phyloP scores from a whole-genome alignment of 2,113 vertebrate genomes.

The Cyprinodon tularosa region DNA sequence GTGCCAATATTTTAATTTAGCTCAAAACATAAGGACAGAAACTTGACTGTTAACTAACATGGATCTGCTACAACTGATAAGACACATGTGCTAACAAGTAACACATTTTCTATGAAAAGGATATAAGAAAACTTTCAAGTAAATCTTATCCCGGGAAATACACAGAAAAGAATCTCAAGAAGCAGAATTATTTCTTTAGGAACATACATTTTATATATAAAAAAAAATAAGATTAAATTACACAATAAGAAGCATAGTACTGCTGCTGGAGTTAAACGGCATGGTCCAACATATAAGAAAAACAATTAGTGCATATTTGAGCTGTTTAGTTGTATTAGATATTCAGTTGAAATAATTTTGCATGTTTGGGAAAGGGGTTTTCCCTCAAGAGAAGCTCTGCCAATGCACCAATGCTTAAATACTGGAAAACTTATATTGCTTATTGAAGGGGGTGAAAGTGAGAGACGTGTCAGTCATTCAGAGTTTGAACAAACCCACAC shows the following conservation, averaged over 20 bases:
- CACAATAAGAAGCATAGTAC: not conserved
- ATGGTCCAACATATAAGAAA: not conserved
- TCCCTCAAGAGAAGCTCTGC: not conserved
- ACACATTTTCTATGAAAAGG: not conserved
- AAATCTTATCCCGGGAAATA: not conserved
- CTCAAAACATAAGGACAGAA: not conserved
- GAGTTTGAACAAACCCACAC: not conserved
- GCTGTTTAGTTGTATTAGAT: not conserved
- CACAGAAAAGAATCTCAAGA: not conserved
- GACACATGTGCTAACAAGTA: not conserved
- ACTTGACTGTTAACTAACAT: not conserved
- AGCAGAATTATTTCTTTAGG: not conserved
- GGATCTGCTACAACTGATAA: not conserved
- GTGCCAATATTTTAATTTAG: not conserved
- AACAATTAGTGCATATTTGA: not conserved
- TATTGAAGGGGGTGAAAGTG: not conserved
- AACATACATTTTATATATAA: not conserved
- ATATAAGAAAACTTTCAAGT: not conserved
- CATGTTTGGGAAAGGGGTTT: not conserved
- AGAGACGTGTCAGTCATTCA: slow-evolving; percentile 17
- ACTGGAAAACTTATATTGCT: not conserved
- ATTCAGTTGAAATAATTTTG: not conserved
- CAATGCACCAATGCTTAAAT: not conserved
- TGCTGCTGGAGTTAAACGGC: not conserved
- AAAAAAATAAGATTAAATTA: not conserved